Base-by-base conservation (phyloP, 1,140 invertebrate species). In the Scaptomyza montana region DNA sequence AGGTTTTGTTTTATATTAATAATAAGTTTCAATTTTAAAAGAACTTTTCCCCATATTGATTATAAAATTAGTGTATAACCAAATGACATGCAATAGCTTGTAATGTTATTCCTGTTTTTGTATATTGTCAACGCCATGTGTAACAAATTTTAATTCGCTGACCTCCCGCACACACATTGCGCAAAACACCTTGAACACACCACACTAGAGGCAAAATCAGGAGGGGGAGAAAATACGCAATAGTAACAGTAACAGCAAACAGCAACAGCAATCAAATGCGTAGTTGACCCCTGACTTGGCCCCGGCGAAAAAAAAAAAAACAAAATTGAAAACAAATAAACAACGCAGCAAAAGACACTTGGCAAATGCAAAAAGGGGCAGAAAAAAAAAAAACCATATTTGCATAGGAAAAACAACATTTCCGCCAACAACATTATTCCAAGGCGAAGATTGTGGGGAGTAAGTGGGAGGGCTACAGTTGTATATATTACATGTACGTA, bases 371-470 rank as follows among this genome's bases (percentile, higher is more conserved):
- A 65, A 75, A 74, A 69, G 70, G 70, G 70, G 70, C 64, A 73
- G 41, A 16, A 16, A 36, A 73, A 49, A 73, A 49, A 36, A 39
- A 36, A 36, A 43, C 51, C 21, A 39, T 57, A 74, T 75, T 75
- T 75, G 73, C 73, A 75, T 75, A 75, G 73, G 50, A 66, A 75
- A 75, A 75, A 75, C 68, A 72, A 72, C 73, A 72, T 75, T 75
- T 75, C 73, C 73, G 73, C 73, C 73, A 75, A 75, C 73, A 75
- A 51, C 10, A n/a, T 19, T 62, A 33, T n/a, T 13, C 12, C 33
- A 36, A 9, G 10, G 8, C 5, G 19, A 25, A n/a, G 13, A 19
- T 33, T 5, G 7, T 33, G 13, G 19, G 57, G 19, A 25, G 21
- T n/a, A 9, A 9, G 10, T 19, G 39, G 19, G 3, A 36, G n/a